A percentile compares a stretch with the other conserved stretches of the same genome.
phyloP scores from a whole-genome alignment of 2,888 invertebrate genomes.

The Pristionchus mayeri region DNA sequence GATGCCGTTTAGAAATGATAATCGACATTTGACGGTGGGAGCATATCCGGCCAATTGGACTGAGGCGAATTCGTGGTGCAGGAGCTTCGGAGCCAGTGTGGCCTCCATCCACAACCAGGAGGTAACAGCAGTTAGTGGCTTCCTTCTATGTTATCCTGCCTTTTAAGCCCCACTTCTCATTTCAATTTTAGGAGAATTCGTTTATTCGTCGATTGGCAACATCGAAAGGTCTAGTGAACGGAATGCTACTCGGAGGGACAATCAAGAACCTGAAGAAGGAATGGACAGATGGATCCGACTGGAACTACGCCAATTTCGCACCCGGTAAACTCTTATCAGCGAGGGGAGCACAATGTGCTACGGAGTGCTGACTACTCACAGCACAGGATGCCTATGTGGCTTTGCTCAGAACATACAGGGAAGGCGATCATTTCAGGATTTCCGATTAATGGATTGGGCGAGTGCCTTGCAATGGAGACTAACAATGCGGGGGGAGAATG shows the following conservation, averaged over 20 bases:
- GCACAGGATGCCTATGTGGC: no score
- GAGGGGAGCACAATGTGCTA: not conserved
- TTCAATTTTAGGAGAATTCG: not conserved
- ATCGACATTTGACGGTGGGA: not conserved
- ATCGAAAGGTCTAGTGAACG: not conserved
- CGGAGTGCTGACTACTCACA: no score
- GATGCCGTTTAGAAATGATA: not conserved
- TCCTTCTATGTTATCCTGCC: no score
- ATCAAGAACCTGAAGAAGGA: not conserved
- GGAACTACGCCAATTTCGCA: not conserved
- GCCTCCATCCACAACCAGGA: not conserved
- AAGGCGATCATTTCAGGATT: not conserved
- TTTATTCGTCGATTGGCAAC: not conserved
- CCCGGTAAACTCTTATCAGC: not conserved
- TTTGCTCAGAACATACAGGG: not conserved
- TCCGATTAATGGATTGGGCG: not conserved
- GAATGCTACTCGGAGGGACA: not conserved
- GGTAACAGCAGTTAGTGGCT: no score
- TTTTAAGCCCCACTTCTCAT: not conserved
- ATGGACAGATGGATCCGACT: not conserved
- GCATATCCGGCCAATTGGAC: slow-evolving; percentile 11
- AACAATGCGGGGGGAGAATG: not conserved
- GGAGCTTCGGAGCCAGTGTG: not conserved
- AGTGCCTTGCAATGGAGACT: slow-evolving; percentile 12
- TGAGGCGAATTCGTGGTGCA: not conserved